Percentiles rank a stretch among this genome's conserved stretches.
Evolutionary conservation across 1,140 invertebrate species (phyloP).

Genomic region (Hycleus cichorii): DNA sequence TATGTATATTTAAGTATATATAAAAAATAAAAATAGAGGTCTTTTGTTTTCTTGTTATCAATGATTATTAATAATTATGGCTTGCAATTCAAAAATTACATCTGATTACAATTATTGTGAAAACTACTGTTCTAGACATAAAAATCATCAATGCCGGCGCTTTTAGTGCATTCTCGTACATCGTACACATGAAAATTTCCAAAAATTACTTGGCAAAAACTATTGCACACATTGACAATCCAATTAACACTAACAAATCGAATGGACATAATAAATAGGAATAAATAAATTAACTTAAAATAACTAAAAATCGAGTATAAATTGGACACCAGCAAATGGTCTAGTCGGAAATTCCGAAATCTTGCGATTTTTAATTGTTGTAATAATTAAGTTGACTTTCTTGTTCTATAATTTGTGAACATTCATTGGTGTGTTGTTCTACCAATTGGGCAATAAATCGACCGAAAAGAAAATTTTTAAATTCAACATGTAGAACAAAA

Average conservation of each 20-base stretch:
- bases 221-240: too few relatives aligned
- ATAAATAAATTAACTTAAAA: too few relatives aligned
- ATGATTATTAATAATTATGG: conserved; percentile 26
- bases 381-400: too few relatives aligned
- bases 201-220: not conserved
- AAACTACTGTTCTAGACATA: conserved; percentile 30
- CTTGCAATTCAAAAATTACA: conserved; percentile 29
- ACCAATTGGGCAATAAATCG: too few relatives aligned
- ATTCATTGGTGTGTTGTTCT: too few relatives aligned
- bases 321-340: too few relatives aligned
- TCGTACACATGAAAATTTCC: not conserved
- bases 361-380: too few relatives aligned
- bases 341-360: too few relatives aligned
- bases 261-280: not conserved
- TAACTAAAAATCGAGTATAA: too few relatives aligned
- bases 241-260: not conserved
- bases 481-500: too few relatives aligned
- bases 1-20: not conserved
- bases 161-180: conserved; percentile 9
- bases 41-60: not conserved
- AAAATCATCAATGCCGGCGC: conserved; percentile 21
- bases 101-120: conserved; percentile 27
- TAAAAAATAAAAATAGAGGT: not conserved
- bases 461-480: too few relatives aligned
- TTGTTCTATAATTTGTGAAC: too few relatives aligned